A percentile compares a stretch with the other conserved stretches of the same genome.
Conservation (phyloP, 2,888 invertebrate genomes). For the Lasioglossum malachurum region DNA sequence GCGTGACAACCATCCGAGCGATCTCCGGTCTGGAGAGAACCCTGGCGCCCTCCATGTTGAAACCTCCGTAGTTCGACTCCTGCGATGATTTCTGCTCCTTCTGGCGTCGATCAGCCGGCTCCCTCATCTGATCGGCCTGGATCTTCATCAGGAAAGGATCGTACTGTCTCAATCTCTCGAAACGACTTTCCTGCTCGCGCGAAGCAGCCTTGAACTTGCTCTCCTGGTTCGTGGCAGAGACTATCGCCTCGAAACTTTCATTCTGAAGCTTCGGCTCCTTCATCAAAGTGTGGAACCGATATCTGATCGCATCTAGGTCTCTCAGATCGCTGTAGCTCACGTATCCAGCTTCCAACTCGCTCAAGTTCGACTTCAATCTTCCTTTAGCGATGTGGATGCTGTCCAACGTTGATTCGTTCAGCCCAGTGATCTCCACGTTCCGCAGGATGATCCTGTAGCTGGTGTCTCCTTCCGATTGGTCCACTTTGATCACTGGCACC, state of each 20-base stretch:
- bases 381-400: conserved; percentile 80
- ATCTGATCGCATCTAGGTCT: conserved; percentile 79
- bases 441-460: conserved; percentile 80
- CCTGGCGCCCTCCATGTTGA: conserved; percentile 50
- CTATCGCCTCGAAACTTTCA: conserved; percentile 56
- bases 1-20: background rate
- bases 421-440: conserved; percentile 78
- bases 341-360: conserved; percentile 81
- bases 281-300: conserved; percentile 80
- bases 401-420: conserved; percentile 80
- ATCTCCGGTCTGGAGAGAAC: conserved; percentile 18
- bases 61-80: background rate
- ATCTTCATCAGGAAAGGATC: conserved; percentile 57
- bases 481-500: conserved; percentile 82
- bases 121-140: conserved; percentile 46
- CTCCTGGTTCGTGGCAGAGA: conserved; percentile 44
- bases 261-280: conserved; percentile 73
- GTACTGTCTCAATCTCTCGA: conserved; percentile 53
- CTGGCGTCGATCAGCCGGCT: background rate
- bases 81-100: background rate
- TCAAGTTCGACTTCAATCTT: conserved; percentile 78
- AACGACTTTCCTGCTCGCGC: conserved; percentile 30
- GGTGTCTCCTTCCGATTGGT: conserved; percentile 85
- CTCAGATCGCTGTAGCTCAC: conserved; percentile 80
- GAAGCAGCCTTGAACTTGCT: conserved; percentile 20